phyloP scores from a whole-genome alignment of 2,888 invertebrate species.

The Cinara cedri region DNA sequence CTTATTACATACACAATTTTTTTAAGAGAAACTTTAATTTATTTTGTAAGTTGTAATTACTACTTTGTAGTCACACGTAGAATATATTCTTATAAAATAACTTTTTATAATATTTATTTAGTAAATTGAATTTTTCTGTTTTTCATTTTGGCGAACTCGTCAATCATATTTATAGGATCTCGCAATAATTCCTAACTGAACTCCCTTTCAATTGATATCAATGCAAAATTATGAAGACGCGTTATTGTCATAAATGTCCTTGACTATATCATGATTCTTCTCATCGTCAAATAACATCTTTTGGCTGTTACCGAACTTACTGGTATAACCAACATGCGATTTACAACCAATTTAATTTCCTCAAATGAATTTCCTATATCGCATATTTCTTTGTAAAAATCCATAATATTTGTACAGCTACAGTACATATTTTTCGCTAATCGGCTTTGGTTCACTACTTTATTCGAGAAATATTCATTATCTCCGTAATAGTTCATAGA shows the following conservation, averaged over 20 bases:
- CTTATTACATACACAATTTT: too few relatives aligned
- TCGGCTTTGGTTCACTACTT: too few relatives aligned
- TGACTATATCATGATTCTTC: conserved; percentile 7
- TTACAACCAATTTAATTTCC: background rate
- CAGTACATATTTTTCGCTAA: too few relatives aligned
- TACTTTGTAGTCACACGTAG: too few relatives aligned
- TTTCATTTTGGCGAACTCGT: background rate
- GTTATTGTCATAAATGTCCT: background rate
- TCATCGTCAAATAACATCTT: conserved; percentile 10
- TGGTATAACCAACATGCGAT: conserved; percentile 1
- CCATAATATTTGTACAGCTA: background rate
- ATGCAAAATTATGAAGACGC: conserved; percentile 1
- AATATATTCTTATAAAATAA: background rate
- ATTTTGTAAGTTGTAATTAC: too few relatives aligned
- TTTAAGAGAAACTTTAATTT: too few relatives aligned
- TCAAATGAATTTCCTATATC: too few relatives aligned
- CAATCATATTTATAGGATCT: background rate
- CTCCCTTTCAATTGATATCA: background rate
- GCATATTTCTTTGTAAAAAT: too few relatives aligned
- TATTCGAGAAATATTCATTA: too few relatives aligned
- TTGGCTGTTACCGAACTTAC: conserved; percentile 7
- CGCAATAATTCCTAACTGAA: background rate
- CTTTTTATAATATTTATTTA: conserved; percentile 5
- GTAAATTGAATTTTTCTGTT: background rate
- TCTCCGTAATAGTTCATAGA: too few relatives aligned